These are phyloP conservation scores for Esox masquinongy DNA, from an alignment of 2,797 vertebrate genomes.

Conservation along the genomic window DNA sequence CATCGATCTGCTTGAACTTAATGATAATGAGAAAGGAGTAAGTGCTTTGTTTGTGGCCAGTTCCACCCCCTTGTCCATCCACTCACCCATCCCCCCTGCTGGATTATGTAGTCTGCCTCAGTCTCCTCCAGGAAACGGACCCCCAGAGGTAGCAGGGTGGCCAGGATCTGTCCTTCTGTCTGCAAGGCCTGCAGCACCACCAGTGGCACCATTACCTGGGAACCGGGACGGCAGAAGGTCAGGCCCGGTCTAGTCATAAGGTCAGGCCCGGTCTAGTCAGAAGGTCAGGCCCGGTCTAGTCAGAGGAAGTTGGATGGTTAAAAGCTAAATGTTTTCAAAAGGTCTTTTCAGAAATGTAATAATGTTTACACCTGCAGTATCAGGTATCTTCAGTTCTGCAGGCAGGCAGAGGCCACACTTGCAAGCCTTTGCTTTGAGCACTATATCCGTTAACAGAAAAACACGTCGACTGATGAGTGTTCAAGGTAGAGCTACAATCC, in stretches of 20 bases:
- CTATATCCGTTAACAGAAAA: too few species aligned
- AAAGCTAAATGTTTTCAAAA: not conserved
- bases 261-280: too few species aligned
- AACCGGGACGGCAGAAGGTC: not conserved
- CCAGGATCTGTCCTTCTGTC: constrained; percentile 75
- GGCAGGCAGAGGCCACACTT: not conserved
- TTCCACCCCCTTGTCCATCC: constrained; percentile 3
- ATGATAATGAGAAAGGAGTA: not conserved
- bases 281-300: too few species aligned
- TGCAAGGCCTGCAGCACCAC: constrained; percentile 85
- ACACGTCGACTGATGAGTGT: too few species aligned
- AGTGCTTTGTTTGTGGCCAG: not conserved
- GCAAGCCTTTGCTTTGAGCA: too few species aligned
- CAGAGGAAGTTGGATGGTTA: not conserved
- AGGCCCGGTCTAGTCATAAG: not conserved
- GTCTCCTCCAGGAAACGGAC: constrained; percentile 85
- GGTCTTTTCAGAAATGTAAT: not conserved
- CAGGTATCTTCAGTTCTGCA: not conserved
- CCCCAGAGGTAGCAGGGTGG: constrained; percentile 78
- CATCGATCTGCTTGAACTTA: not conserved
- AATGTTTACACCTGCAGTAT: not conserved
- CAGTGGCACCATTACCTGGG: constrained; percentile 87
- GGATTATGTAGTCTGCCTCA: constrained; percentile 83
- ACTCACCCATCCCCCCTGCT: constrained; percentile 97
- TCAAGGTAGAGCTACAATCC: too few species aligned